Evolutionary conservation across 2,888 invertebrate species (phyloP), one percentile per base, ranked within the genome.

Genomic region (Ceramica pisi): DNA sequence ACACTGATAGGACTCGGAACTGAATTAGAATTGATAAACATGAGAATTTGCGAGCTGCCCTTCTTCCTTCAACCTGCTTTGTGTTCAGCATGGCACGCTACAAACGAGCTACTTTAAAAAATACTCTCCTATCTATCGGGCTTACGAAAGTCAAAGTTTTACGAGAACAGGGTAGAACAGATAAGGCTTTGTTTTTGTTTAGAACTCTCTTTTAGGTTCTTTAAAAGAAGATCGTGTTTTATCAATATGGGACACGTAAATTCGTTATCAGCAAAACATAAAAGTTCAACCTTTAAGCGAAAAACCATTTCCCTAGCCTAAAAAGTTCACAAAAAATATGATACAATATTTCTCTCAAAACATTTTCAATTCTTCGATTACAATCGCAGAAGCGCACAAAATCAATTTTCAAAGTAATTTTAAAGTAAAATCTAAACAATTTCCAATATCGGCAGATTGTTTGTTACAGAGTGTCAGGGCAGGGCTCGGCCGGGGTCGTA

Each of bases 11-110:
- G 84, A 80, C 75, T 74, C 82, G 81, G 83, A 79, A 84, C 84
- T 70, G 82, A 85, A 92, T 92, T 92, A 91, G 92, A 90, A 91
- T 92, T 91, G 89, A 91, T 89, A 91, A 90, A 86, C 84, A 87
- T 84, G 67, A 83, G 80, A 88, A 87, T 86, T 82, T 83, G 84
- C 80, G 83, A 85, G 83, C 82, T 84, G 85, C 87, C 89, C 88
- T 86, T 87, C 82, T 78, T 73, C 86, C 82, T 81, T 81, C 55
- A 44, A 68, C 77, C 63, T 71, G 75, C 73, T 85, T 76, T 85
- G 81, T 75, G 78, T 81, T 66, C 67, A 76, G 66, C 63, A 71
- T 67, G 68, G 78, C 83, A 85, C 80, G 82, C 82, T 75, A 85
- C 81, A 80, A 81, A 86, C 82, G 16, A 84, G 77, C 31, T 78